A percentile compares a stretch with the other conserved stretches of the same genome.
phyloP scores from a whole-genome alignment of 2,113 vertebrate species.

The Bubo bubo region DNA sequence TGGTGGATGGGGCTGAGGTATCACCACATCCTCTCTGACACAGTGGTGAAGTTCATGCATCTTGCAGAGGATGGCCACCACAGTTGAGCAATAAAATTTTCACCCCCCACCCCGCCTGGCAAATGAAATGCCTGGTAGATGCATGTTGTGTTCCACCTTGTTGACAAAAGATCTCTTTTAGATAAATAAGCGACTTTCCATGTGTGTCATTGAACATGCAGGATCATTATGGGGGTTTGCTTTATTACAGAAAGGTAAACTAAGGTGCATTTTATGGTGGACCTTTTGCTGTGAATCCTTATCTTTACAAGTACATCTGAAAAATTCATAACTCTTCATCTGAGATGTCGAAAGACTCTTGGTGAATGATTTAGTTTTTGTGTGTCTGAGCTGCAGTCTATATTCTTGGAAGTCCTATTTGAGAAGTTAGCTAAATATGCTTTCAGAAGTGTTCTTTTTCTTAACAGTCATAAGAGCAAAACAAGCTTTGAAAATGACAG shows the following conservation, averaged over 20 bases:
- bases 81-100: background rate
- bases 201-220: background rate
- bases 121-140: background rate
- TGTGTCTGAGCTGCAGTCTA: background rate
- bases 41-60: background rate
- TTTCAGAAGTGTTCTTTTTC: background rate
- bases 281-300: background rate
- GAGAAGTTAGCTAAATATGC: background rate
- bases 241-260: background rate
- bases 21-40: background rate
- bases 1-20: background rate
- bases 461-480: background rate
- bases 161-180: background rate
- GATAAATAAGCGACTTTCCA: background rate
- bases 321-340: background rate
- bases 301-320: background rate
- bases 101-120: background rate
- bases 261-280: background rate
- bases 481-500: background rate
- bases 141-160: background rate
- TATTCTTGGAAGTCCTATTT: conserved; percentile 25
- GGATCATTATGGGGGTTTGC: background rate
- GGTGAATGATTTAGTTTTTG: background rate
- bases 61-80: background rate
- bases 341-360: background rate